Conservation (phyloP, 2,888 invertebrate genomes). For the Leptarthrus brevirostris region DNA sequence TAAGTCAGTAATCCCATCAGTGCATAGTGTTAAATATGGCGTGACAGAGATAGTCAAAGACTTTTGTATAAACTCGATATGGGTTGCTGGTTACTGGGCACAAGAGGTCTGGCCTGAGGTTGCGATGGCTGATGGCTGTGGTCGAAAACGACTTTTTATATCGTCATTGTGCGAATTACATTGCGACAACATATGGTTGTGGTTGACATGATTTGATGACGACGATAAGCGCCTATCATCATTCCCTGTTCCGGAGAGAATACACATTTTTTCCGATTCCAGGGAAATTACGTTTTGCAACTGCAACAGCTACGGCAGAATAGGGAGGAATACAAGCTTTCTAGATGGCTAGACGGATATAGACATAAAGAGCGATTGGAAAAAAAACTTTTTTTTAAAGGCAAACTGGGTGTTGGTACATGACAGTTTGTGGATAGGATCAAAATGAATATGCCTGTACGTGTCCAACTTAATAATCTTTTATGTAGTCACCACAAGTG, state of each 20-base stretch:
- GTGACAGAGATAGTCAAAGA: neutral
- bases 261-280: neutral
- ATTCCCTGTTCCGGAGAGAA: neutral
- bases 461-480: too few species aligned
- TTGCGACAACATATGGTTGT: neutral
- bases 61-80: neutral
- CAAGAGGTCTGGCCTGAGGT: neutral
- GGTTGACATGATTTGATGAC: slow-evolving; percentile 1
- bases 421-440: too few species aligned
- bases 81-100: neutral
- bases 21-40: neutral
- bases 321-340: neutral
- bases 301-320: neutral
- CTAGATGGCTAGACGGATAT: neutral
- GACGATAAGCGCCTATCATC: neutral
- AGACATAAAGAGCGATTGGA: neutral
- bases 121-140: neutral
- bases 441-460: too few species aligned
- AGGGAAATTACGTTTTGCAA: neutral
- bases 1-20: slow-evolving; percentile 33
- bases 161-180: neutral
- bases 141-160: neutral
- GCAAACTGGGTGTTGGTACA: too few species aligned
- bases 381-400: too few species aligned
- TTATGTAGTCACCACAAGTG: too few species aligned